These are phyloP conservation scores for Takifugu ocellatus DNA, from an alignment of 2,797 vertebrate genomes.

Conservation along the genomic window DNA sequence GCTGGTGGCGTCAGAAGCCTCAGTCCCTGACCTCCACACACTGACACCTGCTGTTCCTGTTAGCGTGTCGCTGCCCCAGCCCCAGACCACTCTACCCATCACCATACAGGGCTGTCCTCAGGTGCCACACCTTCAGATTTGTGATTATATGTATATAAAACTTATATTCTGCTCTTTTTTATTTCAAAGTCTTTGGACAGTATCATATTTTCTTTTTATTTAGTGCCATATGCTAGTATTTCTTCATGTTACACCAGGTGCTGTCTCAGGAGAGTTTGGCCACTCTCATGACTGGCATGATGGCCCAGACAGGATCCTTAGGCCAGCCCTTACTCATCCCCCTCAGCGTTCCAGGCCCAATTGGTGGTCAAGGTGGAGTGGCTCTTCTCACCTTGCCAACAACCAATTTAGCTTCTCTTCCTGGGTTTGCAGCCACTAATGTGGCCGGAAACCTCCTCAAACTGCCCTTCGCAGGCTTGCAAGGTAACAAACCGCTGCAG, in stretches of 20 bases:
- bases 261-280: slow-evolving; percentile 96
- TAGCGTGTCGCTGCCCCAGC: slow-evolving; percentile 71
- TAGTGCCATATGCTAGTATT: neutral
- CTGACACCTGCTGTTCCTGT: slow-evolving; percentile 65
- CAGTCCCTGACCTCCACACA: slow-evolving; percentile 63
- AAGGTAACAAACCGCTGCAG: slow-evolving; percentile 74
- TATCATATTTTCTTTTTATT: too few species aligned
- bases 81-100: slow-evolving; percentile 79
- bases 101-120: slow-evolving; percentile 86
- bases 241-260: slow-evolving; percentile 70
- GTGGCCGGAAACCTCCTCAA: slow-evolving; percentile 87
- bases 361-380: slow-evolving; percentile 88
- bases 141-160: neutral
- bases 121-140: slow-evolving; percentile 62
- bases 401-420: slow-evolving; percentile 87
- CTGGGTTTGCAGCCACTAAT: slow-evolving; percentile 83
- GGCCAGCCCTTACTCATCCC: slow-evolving; percentile 96
- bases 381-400: slow-evolving; percentile 93
- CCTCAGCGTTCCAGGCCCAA: slow-evolving; percentile 90
- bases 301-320: slow-evolving; percentile 91
- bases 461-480: slow-evolving; percentile 85
- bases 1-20: slow-evolving; percentile 68
- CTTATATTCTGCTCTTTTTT: neutral
- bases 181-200: neutral
- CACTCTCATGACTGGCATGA: slow-evolving; percentile 93